Evolutionary conservation across 2,797 vertebrate genomes (phyloP).

Genomic region (Sebastes diaconus): DNA sequence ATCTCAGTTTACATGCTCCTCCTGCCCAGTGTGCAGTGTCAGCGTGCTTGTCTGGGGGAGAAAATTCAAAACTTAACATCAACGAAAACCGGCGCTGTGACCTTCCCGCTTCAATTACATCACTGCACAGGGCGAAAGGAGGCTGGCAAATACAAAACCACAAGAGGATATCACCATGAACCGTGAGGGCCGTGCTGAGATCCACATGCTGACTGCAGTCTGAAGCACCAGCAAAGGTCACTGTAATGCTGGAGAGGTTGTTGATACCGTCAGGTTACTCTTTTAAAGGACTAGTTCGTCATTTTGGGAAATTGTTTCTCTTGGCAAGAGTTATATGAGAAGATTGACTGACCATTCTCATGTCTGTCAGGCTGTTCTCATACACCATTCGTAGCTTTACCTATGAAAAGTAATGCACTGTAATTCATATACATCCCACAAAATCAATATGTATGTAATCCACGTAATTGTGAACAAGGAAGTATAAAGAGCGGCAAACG

Average conservation of each 20-base stretch:
- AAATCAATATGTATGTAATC: too few relatives aligned
- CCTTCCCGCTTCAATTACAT: conserved; percentile 74
- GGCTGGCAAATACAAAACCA: conserved; percentile 56
- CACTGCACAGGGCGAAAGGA: conserved; percentile 20
- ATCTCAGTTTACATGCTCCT: conserved; percentile 76
- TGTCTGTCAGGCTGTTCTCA: not conserved
- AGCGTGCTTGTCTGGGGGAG: conserved; percentile 71
- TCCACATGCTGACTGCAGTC: conserved; percentile 9
- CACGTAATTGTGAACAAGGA: accelerated
- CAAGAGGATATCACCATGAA: conserved; percentile 42
- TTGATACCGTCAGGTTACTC: not conserved
- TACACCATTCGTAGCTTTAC: too few relatives aligned
- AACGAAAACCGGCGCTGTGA: conserved; percentile 53
- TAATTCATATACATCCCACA: not conserved
- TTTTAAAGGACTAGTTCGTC: not conserved
- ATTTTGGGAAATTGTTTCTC: not conserved
- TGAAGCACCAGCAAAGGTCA: conserved; percentile 28
- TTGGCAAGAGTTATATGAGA: not conserved
- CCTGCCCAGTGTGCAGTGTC: conserved; percentile 67
- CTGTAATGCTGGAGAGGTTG: not conserved
- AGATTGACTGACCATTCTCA: not conserved
- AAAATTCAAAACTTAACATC: conserved; percentile 71
- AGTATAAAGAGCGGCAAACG: too few relatives aligned
- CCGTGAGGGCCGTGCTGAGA: conserved; percentile 30
- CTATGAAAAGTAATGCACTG: not conserved